Percentiles rank a stretch among this genome's conserved stretches.
phyloP scores from a whole-genome alignment of 2,797 vertebrate genomes.

The Siniperca undulata region DNA sequence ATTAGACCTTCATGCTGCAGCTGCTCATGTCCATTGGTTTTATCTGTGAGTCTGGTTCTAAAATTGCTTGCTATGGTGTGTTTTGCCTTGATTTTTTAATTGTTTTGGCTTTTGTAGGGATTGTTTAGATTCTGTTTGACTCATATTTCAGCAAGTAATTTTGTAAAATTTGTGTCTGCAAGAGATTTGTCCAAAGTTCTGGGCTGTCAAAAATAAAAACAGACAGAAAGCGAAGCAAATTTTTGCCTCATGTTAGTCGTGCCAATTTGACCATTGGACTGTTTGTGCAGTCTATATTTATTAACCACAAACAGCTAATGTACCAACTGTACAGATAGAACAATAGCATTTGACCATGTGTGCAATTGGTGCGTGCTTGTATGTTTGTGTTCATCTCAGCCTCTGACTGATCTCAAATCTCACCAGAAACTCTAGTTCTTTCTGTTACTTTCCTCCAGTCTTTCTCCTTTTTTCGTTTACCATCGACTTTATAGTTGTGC shows the following conservation, averaged over 20 bases:
- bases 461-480: background rate
- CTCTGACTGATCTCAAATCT: background rate
- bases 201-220: background rate
- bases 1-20: slow-evolving; percentile 25
- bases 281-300: background rate
- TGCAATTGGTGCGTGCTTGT: background rate
- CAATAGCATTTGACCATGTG: background rate
- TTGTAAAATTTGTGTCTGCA: slow-evolving; percentile 17
- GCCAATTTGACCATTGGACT: background rate
- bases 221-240: background rate
- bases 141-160: background rate
- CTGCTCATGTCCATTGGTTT: slow-evolving; percentile 24
- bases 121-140: slow-evolving; percentile 7
- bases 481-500: background rate
- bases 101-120: slow-evolving; percentile 14
- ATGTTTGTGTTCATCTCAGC: background rate
- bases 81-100: slow-evolving; percentile 71
- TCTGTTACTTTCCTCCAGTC: background rate
- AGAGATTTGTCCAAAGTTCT: background rate
- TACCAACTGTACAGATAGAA: background rate
- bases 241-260: background rate
- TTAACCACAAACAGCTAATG: background rate
- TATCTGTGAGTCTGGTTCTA: slow-evolving; percentile 25
- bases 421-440: no score
- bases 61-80: slow-evolving; percentile 35